Percentiles rank a stretch among this genome's conserved stretches.
These are phyloP conservation scores for Choreutis nemorana DNA, from an alignment of 2,888 invertebrate genomes.

Conservation along the genomic window DNA sequence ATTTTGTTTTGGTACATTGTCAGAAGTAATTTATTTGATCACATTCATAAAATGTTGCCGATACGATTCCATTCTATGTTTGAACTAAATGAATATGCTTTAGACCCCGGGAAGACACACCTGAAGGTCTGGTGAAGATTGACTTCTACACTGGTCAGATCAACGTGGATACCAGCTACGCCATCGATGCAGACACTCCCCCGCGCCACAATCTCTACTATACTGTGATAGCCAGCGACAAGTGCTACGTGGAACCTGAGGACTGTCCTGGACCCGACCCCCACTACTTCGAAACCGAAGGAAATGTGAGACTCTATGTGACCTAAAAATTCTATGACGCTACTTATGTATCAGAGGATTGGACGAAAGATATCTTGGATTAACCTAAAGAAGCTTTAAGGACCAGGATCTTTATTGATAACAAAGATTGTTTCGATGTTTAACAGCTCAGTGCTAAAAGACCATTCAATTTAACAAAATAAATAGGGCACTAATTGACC, in stretches of 20 bases:
- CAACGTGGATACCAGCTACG: conserved; percentile 36
- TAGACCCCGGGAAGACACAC: conserved; percentile 48
- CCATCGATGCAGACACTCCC: conserved; percentile 66
- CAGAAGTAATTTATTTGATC: background rate
- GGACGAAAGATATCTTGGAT: no score
- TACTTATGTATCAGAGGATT: no score
- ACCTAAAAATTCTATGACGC: no score
- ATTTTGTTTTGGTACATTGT: no score
- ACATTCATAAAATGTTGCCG: no score
- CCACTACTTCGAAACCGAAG: conserved; percentile 29
- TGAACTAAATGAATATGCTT: conserved; percentile 3
- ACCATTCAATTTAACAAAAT: no score
- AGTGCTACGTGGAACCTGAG: conserved; percentile 25
- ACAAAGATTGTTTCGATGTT: no score
- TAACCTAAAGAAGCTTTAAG: no score
- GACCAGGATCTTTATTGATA: no score
- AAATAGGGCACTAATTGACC: no score
- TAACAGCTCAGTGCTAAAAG: no score
- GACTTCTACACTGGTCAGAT: conserved; percentile 59
- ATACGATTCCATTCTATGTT: no score
- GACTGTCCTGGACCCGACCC: conserved; percentile 39
- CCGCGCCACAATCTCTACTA: conserved; percentile 54
- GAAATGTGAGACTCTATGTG: conserved; percentile 49
- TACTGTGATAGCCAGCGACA: conserved; percentile 62
- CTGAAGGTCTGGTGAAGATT: conserved; percentile 52